Base-by-base conservation (phyloP, 2,113 vertebrate genomes). In the Spermophilus dauricus region DNA sequence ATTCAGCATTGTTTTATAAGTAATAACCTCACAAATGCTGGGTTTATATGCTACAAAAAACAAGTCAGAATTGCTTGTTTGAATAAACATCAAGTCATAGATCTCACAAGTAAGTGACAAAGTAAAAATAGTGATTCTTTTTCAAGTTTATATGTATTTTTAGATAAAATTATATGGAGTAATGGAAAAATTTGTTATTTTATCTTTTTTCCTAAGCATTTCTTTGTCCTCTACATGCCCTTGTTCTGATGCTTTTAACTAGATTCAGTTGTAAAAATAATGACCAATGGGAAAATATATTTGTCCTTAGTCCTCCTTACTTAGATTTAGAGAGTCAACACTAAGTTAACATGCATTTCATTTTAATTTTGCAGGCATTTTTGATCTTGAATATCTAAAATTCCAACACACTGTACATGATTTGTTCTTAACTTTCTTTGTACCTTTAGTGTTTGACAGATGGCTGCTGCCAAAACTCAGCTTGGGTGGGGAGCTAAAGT, bases 1-100 rank as follows among this genome's bases (percentile, higher is more conserved):
- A 53, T 5, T 96, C 97, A 94, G 94, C 91, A 91, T 95, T 94
- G 86, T 96, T 98, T 97, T 96, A 94, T 94, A 97, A 94, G 94
- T 4, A 97, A 65, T 51, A 70, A 13, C 69, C 88, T 80, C 83
- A 37, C 86, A 96, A 83, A 42, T 95, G 95, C 96, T 98, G 96
- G 97, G 73, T 96, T 97, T 96, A 97, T 94, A 92, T 39, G 28
- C 70, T 91, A 63, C 39, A 45, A 58, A 45, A 45, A 0, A 0
- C 48, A 72, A 32, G 63, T 94, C 95, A 96, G 98, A 97, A 80
- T 34, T 37, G 73, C 63, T 94, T 94, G 42, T 95, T 97, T 87
- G 89, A 96, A 95, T 85, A 67, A 91, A 94, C 96, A 91, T 94
- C 86, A 95, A 82, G 39, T 72, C 78, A 86, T 24, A 89, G 87